phyloP scores from a whole-genome alignment of 2,888 invertebrate species.

The Nemotelus nigrinus region DNA sequence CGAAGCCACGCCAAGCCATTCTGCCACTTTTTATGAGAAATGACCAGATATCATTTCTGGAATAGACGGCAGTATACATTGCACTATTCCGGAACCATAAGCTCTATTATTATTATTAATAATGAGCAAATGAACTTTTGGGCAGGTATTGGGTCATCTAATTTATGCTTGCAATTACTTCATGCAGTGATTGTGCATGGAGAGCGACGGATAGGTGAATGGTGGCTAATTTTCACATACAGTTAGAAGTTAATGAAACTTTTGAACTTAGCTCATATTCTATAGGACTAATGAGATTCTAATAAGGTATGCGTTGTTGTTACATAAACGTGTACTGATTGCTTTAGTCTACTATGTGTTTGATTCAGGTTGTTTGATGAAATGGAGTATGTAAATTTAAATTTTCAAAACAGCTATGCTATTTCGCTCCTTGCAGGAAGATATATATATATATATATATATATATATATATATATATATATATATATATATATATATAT shows the following conservation, averaged over 20 bases:
- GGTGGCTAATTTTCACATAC: conserved; percentile 10
- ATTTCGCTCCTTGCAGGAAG: no score
- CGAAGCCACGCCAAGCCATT: no score
- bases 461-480: no score
- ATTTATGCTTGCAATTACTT: conserved; percentile 3
- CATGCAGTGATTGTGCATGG: neutral
- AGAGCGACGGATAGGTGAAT: neutral
- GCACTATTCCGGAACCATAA: conserved; percentile 13
- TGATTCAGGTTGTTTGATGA: no score
- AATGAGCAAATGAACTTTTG: conserved; percentile 31
- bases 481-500: no score
- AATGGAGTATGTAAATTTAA: no score
- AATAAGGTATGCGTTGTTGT: neutral
- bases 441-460: no score
- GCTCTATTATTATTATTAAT: conserved; percentile 7
- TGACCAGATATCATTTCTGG: conserved; percentile 9
- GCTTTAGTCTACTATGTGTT: no score
- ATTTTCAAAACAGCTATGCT: no score
- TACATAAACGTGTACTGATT: no score
- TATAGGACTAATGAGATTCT: neutral
- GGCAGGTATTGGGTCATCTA: conserved; percentile 33
- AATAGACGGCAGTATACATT: neutral
- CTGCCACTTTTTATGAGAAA: conserved; percentile 5
- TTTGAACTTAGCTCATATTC: conserved; percentile 7
- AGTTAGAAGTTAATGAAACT: conserved; percentile 32